Percentiles rank a stretch among this genome's conserved stretches.
Conservation (phyloP, 2,113 vertebrate species). For the Butorides virescens region DNA sequence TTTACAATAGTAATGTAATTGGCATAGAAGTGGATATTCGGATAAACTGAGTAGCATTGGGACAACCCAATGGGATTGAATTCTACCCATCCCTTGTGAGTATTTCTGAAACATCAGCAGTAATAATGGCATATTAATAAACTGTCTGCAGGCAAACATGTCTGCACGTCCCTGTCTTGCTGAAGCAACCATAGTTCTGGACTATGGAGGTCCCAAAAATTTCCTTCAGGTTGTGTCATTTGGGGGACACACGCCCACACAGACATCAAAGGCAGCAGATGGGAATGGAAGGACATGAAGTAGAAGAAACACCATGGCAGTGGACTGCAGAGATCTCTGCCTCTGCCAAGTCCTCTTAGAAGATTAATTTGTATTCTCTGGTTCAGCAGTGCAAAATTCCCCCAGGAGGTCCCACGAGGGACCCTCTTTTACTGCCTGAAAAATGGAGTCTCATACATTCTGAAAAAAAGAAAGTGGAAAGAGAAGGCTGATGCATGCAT, state of each 20-base stretch:
- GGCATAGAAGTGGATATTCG: neutral
- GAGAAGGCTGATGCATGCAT: neutral
- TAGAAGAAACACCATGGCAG: neutral
- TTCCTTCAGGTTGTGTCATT: neutral
- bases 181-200: neutral
- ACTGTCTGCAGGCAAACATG: neutral
- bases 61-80: neutral
- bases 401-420: neutral
- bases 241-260: rapidly evolving
- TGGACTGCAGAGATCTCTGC: neutral
- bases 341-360: neutral
- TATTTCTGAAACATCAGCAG: neutral
- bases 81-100: neutral
- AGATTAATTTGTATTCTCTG: neutral
- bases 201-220: neutral
- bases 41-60: too few species aligned
- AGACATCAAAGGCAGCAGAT: neutral
- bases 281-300: neutral
- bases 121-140: neutral
- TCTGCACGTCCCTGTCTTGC: neutral
- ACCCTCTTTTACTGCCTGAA: neutral
- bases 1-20: neutral
- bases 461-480: neutral
- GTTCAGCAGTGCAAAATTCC: neutral
- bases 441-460: neutral